phyloP scores from a whole-genome alignment of 53 echinoderm and acorn worm genomes.

The Holothuria leucospilota region DNA sequence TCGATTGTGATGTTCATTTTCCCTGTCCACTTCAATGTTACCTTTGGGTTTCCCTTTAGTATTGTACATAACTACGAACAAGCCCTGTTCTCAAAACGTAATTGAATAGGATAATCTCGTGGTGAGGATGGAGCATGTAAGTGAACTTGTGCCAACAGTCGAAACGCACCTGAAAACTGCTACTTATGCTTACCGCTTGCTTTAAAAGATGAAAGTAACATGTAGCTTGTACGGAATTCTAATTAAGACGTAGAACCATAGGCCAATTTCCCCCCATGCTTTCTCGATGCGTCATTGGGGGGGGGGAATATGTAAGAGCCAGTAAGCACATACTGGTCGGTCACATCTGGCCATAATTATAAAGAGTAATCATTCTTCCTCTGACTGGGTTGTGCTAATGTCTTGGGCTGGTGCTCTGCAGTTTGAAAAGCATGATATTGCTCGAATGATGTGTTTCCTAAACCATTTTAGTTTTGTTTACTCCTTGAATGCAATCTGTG shows the following conservation, averaged over 20 bases:
- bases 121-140: constrained; percentile 58
- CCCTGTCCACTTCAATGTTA: constrained; percentile 67
- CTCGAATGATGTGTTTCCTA: constrained; percentile 20
- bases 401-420: no score
- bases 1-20: constrained; percentile 55
- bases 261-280: no score
- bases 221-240: constrained; percentile 55
- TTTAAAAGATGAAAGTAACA: constrained; percentile 52
- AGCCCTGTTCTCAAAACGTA: no score
- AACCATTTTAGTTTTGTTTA: constrained; percentile 33
- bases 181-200: constrained; percentile 70
- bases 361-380: not conserved
- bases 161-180: constrained; percentile 58
- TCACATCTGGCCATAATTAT: constrained; percentile 64
- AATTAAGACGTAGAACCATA: constrained; percentile 51
- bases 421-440: constrained; percentile 7
- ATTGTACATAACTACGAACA: no score
- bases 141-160: constrained; percentile 68
- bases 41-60: constrained; percentile 44
- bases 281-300: constrained; percentile 67
- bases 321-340: constrained; percentile 69
- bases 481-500: constrained; percentile 17
- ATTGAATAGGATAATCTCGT: constrained; percentile 54
- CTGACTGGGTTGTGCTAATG: no score
- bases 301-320: constrained; percentile 64